Evolutionary conservation across 2,113 vertebrate species (phyloP).

Genomic region (Silurus glanis): DNA sequence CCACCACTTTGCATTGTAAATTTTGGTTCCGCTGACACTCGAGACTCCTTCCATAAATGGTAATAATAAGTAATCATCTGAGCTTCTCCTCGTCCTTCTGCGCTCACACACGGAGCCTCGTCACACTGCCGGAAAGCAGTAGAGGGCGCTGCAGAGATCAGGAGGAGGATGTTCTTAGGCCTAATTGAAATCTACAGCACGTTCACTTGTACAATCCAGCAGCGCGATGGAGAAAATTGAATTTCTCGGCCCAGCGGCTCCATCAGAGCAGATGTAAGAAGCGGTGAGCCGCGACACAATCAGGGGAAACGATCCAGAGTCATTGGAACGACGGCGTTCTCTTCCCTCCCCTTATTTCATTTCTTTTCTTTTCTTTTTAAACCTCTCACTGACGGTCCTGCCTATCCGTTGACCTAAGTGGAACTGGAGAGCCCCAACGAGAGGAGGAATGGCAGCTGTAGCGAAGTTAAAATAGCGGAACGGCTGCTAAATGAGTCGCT

Average conservation of each 20-base stretch:
- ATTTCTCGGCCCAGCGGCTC: constrained; percentile 67
- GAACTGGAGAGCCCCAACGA: not conserved
- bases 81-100: not conserved
- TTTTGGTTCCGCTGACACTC: not conserved
- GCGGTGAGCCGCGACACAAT: constrained; percentile 16
- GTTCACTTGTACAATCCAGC: constrained; percentile 55
- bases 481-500: constrained; percentile 18
- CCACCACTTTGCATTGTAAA: not conserved
- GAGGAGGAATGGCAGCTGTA: not conserved
- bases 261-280: constrained; percentile 59
- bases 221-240: constrained; percentile 61
- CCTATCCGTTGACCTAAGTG: not conserved
- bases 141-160: constrained; percentile 3
- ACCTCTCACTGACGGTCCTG: not conserved
- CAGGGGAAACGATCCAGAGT: constrained; percentile 22
- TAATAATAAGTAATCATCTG: not conserved
- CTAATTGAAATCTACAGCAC: constrained; percentile 68
- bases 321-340: not conserved
- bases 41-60: not conserved
- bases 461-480: not conserved
- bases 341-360: not conserved
- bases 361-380: not conserved
- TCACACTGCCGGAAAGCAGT: not conserved
- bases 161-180: constrained; percentile 52
- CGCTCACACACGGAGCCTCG: too few species aligned